A percentile compares a stretch with the other conserved stretches of the same genome.
Conservation (phyloP, 2,888 invertebrate genomes). For the Petrolisthes cinctipes region DNA sequence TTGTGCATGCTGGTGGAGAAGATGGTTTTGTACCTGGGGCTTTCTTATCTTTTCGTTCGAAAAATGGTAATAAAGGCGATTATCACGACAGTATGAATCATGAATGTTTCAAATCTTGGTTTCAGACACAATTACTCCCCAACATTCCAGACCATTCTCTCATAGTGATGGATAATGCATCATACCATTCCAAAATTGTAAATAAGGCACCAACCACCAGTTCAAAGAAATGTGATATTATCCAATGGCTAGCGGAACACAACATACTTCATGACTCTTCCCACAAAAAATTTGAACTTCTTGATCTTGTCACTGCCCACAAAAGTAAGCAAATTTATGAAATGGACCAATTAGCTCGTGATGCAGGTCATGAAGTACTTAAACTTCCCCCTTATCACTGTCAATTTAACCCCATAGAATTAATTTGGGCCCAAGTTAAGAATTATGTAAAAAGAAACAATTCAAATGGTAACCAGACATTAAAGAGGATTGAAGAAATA, state of each 20-base stretch:
- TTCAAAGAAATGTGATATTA: constrained; percentile 24
- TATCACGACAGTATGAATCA: constrained; percentile 24
- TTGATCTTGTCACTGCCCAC: background rate
- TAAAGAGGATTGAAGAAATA: constrained; percentile 19
- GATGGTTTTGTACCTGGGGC: constrained; percentile 31
- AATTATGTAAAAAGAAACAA: background rate
- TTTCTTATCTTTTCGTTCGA: background rate
- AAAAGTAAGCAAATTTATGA: constrained; percentile 16
- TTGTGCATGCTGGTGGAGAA: constrained; percentile 36
- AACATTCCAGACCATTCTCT: constrained; percentile 21
- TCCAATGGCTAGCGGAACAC: constrained; percentile 17
- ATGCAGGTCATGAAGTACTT: constrained; percentile 35
- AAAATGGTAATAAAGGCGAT: constrained; percentile 6
- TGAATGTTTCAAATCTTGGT: constrained; percentile 18
- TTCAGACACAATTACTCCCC: constrained; percentile 29
- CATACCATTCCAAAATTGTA: constrained; percentile 20
- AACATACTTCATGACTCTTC: constrained; percentile 24
- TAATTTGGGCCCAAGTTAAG: constrained; percentile 9
- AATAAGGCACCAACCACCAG: constrained; percentile 11
- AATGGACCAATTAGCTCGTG: constrained; percentile 41
- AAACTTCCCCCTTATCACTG: constrained; percentile 56
- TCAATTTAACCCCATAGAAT: constrained; percentile 49
- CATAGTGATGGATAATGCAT: constrained; percentile 26
- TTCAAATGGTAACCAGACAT: background rate
- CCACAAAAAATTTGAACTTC: constrained; percentile 16